Conservation (phyloP, 1,140 invertebrate species). For the Drosophila punjabiensis region DNA sequence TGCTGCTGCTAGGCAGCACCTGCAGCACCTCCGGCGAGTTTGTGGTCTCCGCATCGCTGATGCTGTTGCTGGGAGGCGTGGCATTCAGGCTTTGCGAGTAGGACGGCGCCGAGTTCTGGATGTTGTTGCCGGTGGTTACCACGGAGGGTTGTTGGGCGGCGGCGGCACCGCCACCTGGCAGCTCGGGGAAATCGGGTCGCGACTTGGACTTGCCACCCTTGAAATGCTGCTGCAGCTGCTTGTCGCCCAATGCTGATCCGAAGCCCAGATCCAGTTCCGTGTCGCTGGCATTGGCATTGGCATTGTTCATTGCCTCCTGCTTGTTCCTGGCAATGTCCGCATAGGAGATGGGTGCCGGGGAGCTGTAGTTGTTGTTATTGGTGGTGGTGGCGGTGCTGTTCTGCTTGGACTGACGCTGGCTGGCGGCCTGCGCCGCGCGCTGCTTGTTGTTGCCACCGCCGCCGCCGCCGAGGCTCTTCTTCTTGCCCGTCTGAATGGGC, state of each 20-base stretch:
- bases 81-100: conserved; percentile 71
- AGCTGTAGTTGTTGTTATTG: conserved; percentile 5
- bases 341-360: conserved; percentile 86
- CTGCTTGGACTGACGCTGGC: conserved; percentile 40
- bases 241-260: background rate
- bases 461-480: conserved; percentile 49
- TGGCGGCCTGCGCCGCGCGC: conserved; percentile 16
- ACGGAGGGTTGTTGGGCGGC: background rate
- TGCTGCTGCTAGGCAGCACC: conserved; percentile 11
- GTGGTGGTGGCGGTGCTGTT: conserved; percentile 5
- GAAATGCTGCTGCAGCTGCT: conserved; percentile 12
- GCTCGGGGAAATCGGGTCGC: conserved; percentile 76
- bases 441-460: conserved; percentile 37
- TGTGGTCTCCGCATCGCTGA: conserved; percentile 41
- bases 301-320: conserved; percentile 57
- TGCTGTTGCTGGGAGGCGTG: conserved; percentile 41
- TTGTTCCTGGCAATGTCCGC: conserved; percentile 89
- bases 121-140: background rate
- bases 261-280: conserved; percentile 21
- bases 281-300: conserved; percentile 36
- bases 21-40: conserved; percentile 38
- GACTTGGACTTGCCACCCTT: conserved; percentile 51
- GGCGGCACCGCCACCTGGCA: conserved; percentile 39
- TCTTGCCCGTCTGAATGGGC: conserved; percentile 87
- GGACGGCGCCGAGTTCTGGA: conserved; percentile 23